These are phyloP conservation scores for Pelagia noctiluca DNA, from an alignment of 30 jellyfish, hydroid and myxozoan genomes.

Conservation along the genomic window DNA sequence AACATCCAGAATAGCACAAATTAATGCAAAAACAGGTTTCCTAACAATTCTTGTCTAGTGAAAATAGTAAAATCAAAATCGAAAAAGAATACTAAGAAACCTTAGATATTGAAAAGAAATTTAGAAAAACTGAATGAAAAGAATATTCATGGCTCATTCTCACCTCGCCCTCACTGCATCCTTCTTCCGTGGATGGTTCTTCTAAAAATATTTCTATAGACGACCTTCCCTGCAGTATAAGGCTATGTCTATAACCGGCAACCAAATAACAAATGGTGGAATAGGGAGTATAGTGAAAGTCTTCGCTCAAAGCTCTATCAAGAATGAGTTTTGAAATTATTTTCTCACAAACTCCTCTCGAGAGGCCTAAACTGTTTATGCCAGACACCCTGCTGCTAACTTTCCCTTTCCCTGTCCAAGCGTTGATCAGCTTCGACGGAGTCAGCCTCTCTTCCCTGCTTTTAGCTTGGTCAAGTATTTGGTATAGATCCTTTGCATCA, in stretches of 20 bases:
- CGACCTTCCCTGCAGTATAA: not conserved
- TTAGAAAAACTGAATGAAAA: too few species aligned
- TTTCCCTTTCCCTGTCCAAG: slow-evolving; percentile 87
- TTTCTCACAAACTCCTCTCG: slow-evolving; percentile 57
- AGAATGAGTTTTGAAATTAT: slow-evolving; percentile 60
- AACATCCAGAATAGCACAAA: too few species aligned
- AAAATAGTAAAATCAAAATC: too few species aligned
- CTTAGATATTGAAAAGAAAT: too few species aligned
- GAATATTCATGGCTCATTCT: too few species aligned
- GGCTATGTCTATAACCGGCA: slow-evolving; percentile 56
- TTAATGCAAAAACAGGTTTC: too few species aligned
- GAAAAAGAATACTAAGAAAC: too few species aligned
- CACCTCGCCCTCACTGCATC: too few species aligned
- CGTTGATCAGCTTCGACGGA: slow-evolving; percentile 74
- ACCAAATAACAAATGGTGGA: slow-evolving; percentile 70
- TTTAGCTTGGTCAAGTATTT: slow-evolving; percentile 63
- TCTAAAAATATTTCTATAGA: not conserved
- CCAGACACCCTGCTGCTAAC: slow-evolving; percentile 35
- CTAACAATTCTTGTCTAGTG: too few species aligned
- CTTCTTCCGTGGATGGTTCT: too few species aligned
- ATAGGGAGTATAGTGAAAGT: slow-evolving; percentile 90
- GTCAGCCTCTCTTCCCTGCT: slow-evolving; percentile 75
- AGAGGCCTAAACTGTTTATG: not conserved
- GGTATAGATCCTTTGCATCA: slow-evolving; percentile 27
- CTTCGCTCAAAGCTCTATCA: slow-evolving; percentile 77